Percentiles rank a stretch among this genome's conserved stretches.
These are phyloP conservation scores for Ancistrus triradiatus DNA, from an alignment of 2,113 vertebrate genomes.

Conservation along the genomic window DNA sequence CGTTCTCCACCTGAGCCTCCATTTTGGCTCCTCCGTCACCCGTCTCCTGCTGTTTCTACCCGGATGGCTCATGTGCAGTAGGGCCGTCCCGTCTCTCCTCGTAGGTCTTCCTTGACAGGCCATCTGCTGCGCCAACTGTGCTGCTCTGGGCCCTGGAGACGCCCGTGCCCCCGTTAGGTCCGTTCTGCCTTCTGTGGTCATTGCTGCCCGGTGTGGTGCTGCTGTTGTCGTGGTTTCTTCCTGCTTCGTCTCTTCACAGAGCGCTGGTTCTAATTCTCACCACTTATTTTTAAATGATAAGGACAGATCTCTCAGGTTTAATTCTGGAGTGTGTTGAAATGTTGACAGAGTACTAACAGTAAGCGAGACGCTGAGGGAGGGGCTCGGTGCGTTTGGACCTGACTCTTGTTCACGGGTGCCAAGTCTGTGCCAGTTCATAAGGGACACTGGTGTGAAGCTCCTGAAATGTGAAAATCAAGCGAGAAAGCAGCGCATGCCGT, in stretches of 20 bases:
- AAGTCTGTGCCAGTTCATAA: conserved; percentile 7
- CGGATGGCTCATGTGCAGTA: conserved; percentile 12
- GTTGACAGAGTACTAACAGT: conserved; percentile 19
- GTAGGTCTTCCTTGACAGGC: conserved; percentile 21
- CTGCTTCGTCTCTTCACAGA: not conserved
- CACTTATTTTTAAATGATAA: not conserved
- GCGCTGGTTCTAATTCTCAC: not conserved
- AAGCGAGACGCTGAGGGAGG: not conserved
- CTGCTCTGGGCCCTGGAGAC: conserved; percentile 6
- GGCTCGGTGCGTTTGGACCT: not conserved
- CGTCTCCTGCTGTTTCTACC: not conserved
- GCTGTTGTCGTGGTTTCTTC: not conserved
- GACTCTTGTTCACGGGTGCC: conserved; percentile 11
- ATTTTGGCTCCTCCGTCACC: not conserved
- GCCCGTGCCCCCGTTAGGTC: not conserved
- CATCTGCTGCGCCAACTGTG: conserved; percentile 45
- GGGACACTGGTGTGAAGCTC: conserved; percentile 7
- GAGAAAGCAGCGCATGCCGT: not conserved
- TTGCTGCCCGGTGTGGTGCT: not conserved
- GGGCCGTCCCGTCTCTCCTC: conserved; percentile 10
- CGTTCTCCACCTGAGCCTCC: conserved; percentile 17
- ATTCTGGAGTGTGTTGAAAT: not conserved
- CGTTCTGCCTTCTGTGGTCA: conserved; percentile 17
- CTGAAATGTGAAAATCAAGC: not conserved
- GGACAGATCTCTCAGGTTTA: not conserved